Evolutionary conservation across 2,113 vertebrate genomes (phyloP), one percentile per base, ranked within the genome.

Genomic region (Gila orcuttii): DNA sequence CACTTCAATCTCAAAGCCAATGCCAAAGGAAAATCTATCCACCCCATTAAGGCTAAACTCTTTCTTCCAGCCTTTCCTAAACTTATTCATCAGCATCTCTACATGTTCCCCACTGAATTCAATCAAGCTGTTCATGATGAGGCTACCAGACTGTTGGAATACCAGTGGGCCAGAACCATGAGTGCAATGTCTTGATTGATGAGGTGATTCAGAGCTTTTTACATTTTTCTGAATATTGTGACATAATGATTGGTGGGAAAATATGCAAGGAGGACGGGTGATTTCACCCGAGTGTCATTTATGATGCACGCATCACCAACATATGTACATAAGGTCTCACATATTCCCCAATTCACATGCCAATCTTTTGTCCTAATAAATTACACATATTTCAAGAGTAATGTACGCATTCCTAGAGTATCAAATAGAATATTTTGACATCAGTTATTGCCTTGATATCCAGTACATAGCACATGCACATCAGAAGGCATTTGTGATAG

Each of bases 1-100:
- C 15, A 3, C 45, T 42, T 68, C 31, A 83, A 28, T 83, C 31
- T 59, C 47, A 71, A 73, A 73, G 50, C 11, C 57, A 62, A 9
- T 79, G 77, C 31, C 66, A 73, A 59, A 42, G n/a, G 68, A 81
- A 47, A 81, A 81, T 82, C 68, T 59, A 33, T 83, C 68, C 12
- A 36, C 31, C 33, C 50, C 50, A 28, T 73, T 55, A 59, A 36
- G 23, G 21, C 31, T 39, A 73, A 42, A 74, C 19, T 66, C 21
- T n/a, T 19, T 55, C 47, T 52, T 73, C 42, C 50, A 57, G 47
- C 21, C 50, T 55, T 83, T 52, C 50, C 45, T 55, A 25, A 83
- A 73, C 50, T 36, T 57, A 39, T 73, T 83, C 81, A 83, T 83
- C 47, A 55, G 13, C 55, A 68, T 50, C 75, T 69, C 59, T 11